Percentiles rank a stretch among this genome's conserved stretches.
phyloP scores from a whole-genome alignment of 2,797 vertebrate species.

The Liparis tanakae region DNA sequence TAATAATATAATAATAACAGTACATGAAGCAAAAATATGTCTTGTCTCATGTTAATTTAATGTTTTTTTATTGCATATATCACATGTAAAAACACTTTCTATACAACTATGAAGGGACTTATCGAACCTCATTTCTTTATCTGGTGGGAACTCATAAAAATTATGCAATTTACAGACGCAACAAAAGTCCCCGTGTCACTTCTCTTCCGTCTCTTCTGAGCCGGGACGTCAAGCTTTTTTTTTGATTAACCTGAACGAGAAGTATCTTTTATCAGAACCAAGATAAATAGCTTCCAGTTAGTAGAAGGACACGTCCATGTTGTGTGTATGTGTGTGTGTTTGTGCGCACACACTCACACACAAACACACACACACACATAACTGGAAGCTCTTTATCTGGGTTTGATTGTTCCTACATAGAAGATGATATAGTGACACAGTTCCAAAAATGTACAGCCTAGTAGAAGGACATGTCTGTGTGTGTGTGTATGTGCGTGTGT shows the following conservation, averaged over 20 bases:
- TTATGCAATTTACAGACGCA: neutral
- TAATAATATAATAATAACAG: neutral
- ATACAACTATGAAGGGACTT: neutral
- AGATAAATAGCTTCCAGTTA: conserved; percentile 1
- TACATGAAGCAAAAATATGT: neutral
- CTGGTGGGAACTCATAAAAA: neutral
- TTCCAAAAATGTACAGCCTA: no score
- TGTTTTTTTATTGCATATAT: neutral
- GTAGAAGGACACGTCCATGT: no score
- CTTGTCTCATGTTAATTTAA: neutral
- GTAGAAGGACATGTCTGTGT: no score
- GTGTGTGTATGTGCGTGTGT: neutral
- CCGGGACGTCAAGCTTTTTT: neutral
- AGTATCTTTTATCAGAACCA: neutral
- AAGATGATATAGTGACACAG: no score
- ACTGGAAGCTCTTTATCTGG: no score
- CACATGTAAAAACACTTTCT: neutral
- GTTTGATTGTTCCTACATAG: no score
- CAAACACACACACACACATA: no score
- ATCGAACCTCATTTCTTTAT: neutral
- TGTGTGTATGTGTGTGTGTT: neutral
- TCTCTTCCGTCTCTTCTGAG: neutral
- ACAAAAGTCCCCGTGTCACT: neutral
- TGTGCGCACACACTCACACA: no score
- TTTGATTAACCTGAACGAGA: neutral